phyloP scores from a whole-genome alignment of 2,113 vertebrate genomes.

The Gorsachius goisagi region DNA sequence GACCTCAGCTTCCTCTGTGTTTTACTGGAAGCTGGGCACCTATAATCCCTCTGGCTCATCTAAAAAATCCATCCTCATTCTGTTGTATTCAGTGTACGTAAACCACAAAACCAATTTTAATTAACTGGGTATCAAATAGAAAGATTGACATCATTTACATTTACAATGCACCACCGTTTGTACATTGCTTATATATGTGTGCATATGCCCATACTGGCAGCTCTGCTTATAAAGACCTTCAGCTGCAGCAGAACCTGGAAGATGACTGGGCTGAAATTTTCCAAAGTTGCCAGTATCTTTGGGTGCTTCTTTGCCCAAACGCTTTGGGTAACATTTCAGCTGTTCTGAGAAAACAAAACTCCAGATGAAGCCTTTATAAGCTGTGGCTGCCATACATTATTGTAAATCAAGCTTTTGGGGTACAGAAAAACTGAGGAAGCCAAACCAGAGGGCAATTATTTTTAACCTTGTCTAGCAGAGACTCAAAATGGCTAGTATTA shows the following conservation, averaged over 20 bases:
- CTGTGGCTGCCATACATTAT: background rate
- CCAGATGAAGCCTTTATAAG: background rate
- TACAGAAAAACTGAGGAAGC: background rate
- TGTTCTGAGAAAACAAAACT: background rate
- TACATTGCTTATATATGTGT: background rate
- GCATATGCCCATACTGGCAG: background rate
- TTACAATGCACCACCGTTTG: background rate
- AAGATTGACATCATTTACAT: background rate
- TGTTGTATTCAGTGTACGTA: background rate
- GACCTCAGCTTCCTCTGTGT: background rate
- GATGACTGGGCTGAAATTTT: background rate
- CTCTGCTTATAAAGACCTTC: background rate
- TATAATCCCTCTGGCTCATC: background rate
- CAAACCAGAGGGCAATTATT: background rate
- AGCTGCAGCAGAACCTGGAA: background rate
- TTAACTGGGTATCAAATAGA: background rate
- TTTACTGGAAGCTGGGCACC: background rate
- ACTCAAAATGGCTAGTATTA: background rate
- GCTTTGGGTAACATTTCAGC: background rate
- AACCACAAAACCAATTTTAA: background rate
- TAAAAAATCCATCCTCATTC: background rate
- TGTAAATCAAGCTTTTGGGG: background rate
- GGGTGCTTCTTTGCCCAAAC: background rate
- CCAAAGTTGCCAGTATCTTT: background rate
- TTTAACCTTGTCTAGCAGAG: background rate